These are phyloP conservation scores for Vireo griseus DNA, from an alignment of 2,797 vertebrate species.

Conservation along the genomic window DNA sequence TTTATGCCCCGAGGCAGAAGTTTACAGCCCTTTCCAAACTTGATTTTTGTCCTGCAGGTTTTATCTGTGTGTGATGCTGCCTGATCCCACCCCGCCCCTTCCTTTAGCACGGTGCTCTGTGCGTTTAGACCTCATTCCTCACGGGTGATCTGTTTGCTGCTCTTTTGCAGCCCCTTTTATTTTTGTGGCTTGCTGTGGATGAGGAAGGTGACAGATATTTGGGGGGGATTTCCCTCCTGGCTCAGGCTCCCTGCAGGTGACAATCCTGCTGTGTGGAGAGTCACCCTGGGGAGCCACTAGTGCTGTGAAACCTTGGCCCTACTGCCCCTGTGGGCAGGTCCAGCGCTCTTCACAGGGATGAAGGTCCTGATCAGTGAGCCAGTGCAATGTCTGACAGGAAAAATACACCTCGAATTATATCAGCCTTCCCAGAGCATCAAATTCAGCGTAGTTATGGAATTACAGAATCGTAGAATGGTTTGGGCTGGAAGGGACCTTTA, in stretches of 20 bases:
- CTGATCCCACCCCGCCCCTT: accelerated
- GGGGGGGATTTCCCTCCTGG: not conserved
- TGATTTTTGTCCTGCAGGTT: not conserved
- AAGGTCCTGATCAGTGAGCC: not conserved
- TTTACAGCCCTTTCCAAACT: not conserved
- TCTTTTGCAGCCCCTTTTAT: not conserved
- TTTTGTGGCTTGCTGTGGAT: accelerated
- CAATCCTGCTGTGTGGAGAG: too few species aligned
- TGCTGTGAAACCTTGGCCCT: not conserved
- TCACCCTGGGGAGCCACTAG: not conserved
- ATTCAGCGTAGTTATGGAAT: not conserved
- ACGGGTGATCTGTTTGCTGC: not conserved
- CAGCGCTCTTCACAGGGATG: accelerated
- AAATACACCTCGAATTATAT: accelerated
- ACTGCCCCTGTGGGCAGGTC: not conserved
- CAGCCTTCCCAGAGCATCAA: not conserved
- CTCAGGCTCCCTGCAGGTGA: not conserved
- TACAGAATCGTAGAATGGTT: not conserved
- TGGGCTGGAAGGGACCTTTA: not conserved
- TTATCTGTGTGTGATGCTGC: accelerated
- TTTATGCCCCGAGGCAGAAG: not conserved
- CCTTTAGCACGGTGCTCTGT: accelerated
- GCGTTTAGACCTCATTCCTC: not conserved
- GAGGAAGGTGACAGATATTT: not conserved
- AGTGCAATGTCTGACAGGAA: not conserved